These are phyloP conservation scores for Cremastinae sp. DNA, from an alignment of 2,888 invertebrate genomes.

Conservation along the genomic window DNA sequence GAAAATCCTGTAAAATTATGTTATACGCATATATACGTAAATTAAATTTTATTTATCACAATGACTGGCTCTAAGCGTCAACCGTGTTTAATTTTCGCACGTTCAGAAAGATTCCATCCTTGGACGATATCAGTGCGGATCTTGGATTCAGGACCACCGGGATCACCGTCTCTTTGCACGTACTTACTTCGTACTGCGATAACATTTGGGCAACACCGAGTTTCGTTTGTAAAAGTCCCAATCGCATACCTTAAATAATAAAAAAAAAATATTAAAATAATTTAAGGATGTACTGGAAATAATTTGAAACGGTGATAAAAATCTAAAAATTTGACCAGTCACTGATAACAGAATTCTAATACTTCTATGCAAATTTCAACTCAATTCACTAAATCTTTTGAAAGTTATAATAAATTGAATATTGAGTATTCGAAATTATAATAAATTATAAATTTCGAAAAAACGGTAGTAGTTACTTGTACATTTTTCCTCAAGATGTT, in stretches of 20 bases:
- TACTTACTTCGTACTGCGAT: conserved; percentile 68
- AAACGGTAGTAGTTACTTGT: too few relatives aligned
- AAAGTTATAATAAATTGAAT: too few relatives aligned
- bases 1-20: conserved; percentile 19
- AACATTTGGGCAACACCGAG: conserved; percentile 69
- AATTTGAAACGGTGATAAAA: too few relatives aligned
- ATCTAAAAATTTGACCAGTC: too few relatives aligned
- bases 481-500: too few relatives aligned
- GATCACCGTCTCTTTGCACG: conserved; percentile 66
- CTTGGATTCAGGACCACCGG: conserved; percentile 67
- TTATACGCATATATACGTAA: not conserved
- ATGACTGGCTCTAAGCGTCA: conserved; percentile 17
- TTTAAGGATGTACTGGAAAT: too few relatives aligned
- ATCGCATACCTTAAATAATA: conserved; percentile 67
- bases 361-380: too few relatives aligned
- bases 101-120: conserved; percentile 67
- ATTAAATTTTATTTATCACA: not conserved
- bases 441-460: too few relatives aligned
- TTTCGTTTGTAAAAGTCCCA: conserved; percentile 72
- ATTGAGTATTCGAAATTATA: too few relatives aligned
- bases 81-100: conserved; percentile 54
- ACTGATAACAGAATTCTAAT: too few relatives aligned
- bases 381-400: too few relatives aligned
- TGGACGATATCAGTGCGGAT: conserved; percentile 60
- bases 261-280: not conserved